These are phyloP conservation scores for Orius insidiosus DNA, from an alignment of 1,140 invertebrate species.

Conservation along the genomic window DNA sequence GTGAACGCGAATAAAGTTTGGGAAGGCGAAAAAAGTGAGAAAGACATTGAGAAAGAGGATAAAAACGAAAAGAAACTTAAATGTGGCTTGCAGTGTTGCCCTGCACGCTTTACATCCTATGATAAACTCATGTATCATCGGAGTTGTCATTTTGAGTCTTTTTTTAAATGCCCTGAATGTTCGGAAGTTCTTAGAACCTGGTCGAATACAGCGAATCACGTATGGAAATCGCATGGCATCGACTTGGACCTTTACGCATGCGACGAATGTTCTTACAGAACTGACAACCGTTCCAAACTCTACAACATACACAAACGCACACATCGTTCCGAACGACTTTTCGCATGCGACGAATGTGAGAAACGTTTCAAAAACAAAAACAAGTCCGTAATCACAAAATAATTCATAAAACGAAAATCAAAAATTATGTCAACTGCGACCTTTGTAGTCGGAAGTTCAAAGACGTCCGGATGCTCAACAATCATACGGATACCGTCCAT, in stretches of 20 bases:
- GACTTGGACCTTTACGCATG: constrained; percentile 59
- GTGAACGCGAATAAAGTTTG: too few species aligned
- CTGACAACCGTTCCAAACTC: constrained; percentile 28
- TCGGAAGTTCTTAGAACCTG: constrained; percentile 31
- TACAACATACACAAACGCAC: constrained; percentile 49
- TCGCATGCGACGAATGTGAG: constrained; percentile 44
- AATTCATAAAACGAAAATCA: constrained; percentile 30
- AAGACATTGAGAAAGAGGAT: too few species aligned
- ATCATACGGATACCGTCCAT: constrained; percentile 46
- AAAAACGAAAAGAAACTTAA: too few species aligned
- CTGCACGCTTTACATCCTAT: too few species aligned
- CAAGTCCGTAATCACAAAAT: constrained; percentile 48
- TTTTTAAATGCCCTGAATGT: constrained; percentile 44
- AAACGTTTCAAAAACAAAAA: constrained; percentile 59
- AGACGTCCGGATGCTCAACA: constrained; percentile 35
- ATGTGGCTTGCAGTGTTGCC: too few species aligned
- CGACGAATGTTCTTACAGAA: constrained; percentile 42
- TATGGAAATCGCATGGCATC: constrained; percentile 58
- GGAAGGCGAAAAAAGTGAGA: too few species aligned
- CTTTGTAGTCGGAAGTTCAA: constrained; percentile 42
- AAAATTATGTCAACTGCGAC: constrained; percentile 27
- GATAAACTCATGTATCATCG: too few species aligned
- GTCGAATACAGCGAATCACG: constrained; percentile 46
- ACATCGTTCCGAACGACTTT: constrained; percentile 42
- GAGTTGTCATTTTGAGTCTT: too few species aligned